Conservation (phyloP, 2,113 vertebrate species). For the Pituophis catenifer region DNA sequence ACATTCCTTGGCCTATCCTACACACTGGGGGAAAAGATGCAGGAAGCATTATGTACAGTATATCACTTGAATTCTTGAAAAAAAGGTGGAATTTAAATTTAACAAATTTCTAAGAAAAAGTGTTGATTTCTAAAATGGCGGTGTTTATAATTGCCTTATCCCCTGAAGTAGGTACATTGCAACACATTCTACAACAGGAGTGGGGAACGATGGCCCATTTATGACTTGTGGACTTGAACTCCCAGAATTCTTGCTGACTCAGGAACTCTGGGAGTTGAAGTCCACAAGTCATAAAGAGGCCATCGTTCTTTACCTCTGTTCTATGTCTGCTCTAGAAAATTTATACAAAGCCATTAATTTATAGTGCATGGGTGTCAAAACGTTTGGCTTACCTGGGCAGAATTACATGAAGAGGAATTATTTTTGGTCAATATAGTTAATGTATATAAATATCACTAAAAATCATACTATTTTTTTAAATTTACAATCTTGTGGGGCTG, state of each 20-base stretch:
- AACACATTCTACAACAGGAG: background rate
- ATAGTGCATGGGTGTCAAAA: background rate
- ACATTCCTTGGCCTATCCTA: background rate
- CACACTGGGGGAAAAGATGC: background rate
- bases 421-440: background rate
- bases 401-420: background rate
- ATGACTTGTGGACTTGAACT: background rate
- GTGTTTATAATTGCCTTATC: background rate
- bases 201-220: background rate
- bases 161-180: background rate
- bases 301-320: background rate
- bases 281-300: background rate
- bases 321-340: background rate
- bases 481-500: too few species aligned
- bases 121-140: background rate
- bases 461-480: too few species aligned
- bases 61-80: background rate
- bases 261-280: background rate
- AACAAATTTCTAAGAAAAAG: background rate
- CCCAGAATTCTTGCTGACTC: background rate
- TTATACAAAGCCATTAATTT: background rate
- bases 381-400: background rate
- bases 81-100: background rate
- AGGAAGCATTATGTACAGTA: background rate
- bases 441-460: background rate